Evolutionary conservation across 2,888 invertebrate species (phyloP).

Genomic region (Ditula angustiorana): DNA sequence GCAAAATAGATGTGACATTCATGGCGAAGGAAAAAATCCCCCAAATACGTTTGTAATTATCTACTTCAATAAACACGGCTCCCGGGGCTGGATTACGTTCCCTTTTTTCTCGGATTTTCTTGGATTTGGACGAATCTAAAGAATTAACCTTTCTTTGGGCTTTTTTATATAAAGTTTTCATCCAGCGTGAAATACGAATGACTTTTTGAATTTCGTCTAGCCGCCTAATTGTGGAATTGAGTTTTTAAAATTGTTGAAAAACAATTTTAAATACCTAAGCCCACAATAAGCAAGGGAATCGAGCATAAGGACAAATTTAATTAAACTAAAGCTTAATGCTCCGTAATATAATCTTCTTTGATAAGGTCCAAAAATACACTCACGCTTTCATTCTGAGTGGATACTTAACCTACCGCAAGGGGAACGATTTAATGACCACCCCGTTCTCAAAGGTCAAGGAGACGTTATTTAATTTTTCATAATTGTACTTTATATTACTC

Average conservation of each 20-base stretch:
- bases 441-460: slow-evolving; percentile 18
- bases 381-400: neutral
- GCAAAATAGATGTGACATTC: slow-evolving; percentile 28
- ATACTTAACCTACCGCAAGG: slow-evolving; percentile 16
- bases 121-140: slow-evolving; percentile 29
- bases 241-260: no score
- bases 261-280: no score
- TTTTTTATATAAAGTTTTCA: slow-evolving; percentile 8
- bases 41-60: slow-evolving; percentile 37
- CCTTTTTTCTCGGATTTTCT: slow-evolving; percentile 27
- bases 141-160: slow-evolving; percentile 16
- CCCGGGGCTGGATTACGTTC: slow-evolving; percentile 18
- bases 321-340: neutral
- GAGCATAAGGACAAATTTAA: slow-evolving; percentile 4
- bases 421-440: slow-evolving; percentile 22
- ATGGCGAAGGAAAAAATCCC: slow-evolving; percentile 13
- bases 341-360: neutral
- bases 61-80: slow-evolving; percentile 39
- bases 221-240: no score
- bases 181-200: neutral
- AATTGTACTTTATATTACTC: slow-evolving; percentile 10
- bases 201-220: neutral
- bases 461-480: slow-evolving; percentile 21
- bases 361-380: slow-evolving; percentile 3
- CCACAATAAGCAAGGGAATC: neutral